Conservation (phyloP, 2,113 vertebrate genomes). For the Epinephelus cyanopodus region DNA sequence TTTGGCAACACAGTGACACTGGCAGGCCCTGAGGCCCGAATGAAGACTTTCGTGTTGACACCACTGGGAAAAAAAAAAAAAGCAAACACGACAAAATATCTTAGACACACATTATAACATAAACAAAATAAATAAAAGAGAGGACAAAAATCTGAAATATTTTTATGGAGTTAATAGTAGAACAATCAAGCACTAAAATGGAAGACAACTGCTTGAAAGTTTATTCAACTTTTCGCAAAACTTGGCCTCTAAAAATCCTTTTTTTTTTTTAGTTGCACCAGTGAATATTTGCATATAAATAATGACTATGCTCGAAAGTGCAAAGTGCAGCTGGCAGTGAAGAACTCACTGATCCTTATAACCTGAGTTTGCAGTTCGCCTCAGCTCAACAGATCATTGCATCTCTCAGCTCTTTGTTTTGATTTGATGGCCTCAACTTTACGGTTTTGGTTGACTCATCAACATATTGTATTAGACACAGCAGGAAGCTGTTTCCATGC, state of each 20-base stretch:
- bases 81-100: not conserved
- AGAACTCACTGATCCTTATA: not conserved
- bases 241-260: too few species aligned
- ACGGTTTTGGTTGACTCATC: too few species aligned
- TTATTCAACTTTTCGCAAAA: too few species aligned
- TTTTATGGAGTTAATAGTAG: not conserved
- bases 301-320: too few species aligned
- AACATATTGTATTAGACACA: too few species aligned
- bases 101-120: not conserved
- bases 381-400: too few species aligned
- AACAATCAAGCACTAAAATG: not conserved
- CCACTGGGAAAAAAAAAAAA: constrained; percentile 26
- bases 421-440: too few species aligned
- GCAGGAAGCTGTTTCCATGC: too few species aligned
- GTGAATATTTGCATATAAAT: too few species aligned
- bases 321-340: not conserved
- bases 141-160: not conserved
- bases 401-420: too few species aligned
- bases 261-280: too few species aligned
- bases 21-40: constrained; percentile 32
- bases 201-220: not conserved
- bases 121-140: not conserved
- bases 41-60: constrained; percentile 62
- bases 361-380: not conserved
- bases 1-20: constrained; percentile 32